A percentile compares a stretch with the other conserved stretches of the same genome.
Conservation (phyloP, 2,888 invertebrate genomes). For the Stramonita haemastoma region DNA sequence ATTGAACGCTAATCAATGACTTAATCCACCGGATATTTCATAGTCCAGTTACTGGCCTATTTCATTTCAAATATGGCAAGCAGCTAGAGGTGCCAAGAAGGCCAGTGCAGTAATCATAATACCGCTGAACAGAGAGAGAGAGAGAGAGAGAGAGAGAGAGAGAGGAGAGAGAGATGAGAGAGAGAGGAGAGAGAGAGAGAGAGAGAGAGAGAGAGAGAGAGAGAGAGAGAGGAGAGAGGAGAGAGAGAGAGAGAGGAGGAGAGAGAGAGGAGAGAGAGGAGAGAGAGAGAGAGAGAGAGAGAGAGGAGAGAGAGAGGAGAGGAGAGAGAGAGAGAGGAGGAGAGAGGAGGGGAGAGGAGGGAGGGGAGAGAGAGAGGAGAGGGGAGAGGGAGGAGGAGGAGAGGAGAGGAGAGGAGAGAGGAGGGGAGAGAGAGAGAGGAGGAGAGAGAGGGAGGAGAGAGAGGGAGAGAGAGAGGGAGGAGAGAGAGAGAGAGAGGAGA, state of each 20-base stretch:
- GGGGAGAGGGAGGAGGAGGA: no score
- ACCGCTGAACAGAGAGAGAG: not conserved
- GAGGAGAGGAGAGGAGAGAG: not conserved
- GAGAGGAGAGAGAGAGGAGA: not conserved
- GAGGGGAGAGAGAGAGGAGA: not conserved
- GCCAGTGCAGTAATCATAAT: not conserved
- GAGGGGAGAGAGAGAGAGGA: not conserved
- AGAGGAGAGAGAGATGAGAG: not conserved
- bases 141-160: not conserved
- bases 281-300: not conserved
- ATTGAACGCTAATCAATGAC: no score
- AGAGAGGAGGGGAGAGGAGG: not conserved
- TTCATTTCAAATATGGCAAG: not conserved
- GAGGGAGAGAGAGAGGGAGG: conserved; percentile 8
- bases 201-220: conserved; percentile 17
- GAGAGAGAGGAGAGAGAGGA: not conserved
- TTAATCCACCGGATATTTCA: not conserved
- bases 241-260: not conserved
- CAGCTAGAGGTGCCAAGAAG: conserved; percentile 8
- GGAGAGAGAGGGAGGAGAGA: not conserved
- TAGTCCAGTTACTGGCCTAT: not conserved
- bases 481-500: not conserved
- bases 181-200: conserved; percentile 20
- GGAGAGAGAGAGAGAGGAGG: not conserved
- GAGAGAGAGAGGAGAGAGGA: not conserved